Evolutionary conservation across 2,113 vertebrate species (phyloP).

Genomic region (Maccullochella peelii): DNA sequence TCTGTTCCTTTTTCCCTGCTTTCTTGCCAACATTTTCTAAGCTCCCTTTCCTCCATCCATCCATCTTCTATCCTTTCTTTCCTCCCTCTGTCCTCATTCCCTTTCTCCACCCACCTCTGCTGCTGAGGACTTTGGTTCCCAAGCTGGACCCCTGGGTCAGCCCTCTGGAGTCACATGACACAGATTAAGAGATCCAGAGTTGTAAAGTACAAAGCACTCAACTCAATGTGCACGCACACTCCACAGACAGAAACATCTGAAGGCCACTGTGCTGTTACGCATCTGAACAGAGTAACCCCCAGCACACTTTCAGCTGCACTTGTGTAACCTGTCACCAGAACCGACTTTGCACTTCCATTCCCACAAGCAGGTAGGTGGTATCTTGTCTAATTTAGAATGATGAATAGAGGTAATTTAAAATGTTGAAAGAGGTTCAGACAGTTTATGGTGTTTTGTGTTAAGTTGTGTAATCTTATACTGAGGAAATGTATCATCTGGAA

Average conservation of each 20-base stretch:
- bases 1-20: not conserved
- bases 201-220: conserved; percentile 43
- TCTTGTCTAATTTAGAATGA: conserved; percentile 33
- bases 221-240: conserved; percentile 15
- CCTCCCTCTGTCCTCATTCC: not conserved
- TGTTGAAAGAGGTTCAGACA: not conserved
- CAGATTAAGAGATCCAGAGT: conserved; percentile 41
- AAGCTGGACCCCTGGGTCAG: conserved; percentile 58
- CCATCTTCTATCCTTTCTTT: conserved; percentile 11
- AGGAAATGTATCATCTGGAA: not conserved
- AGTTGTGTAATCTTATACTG: not conserved
- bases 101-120: conserved; percentile 28
- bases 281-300: conserved; percentile 1
- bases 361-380: conserved; percentile 61
- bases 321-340: conserved; percentile 9
- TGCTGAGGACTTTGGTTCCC: conserved; percentile 43
- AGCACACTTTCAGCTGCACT: not conserved
- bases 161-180: conserved; percentile 71
- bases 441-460: not conserved
- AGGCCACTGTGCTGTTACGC: conserved; percentile 5
- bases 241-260: conserved; percentile 38
- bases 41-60: not conserved
- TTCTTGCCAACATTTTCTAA: not conserved
- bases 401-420: conserved; percentile 16
- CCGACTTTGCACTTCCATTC: conserved; percentile 6